Evolutionary conservation across 2,113 vertebrate species (phyloP).

Genomic region (Drymodes brunneopygia): DNA sequence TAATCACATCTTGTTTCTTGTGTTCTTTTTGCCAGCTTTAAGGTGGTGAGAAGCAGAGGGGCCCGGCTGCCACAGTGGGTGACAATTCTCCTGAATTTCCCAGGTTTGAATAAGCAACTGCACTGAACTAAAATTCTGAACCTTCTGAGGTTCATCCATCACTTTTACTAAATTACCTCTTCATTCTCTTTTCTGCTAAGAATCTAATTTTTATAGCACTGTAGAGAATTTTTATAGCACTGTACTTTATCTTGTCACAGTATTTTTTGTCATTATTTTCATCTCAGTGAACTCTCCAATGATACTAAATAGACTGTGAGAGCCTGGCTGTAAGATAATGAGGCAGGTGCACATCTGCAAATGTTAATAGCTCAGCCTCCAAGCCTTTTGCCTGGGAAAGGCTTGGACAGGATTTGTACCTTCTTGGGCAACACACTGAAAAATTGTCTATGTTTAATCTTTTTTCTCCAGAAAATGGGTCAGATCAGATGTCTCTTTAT

Average conservation of each 20-base stretch:
- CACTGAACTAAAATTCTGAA: slow-evolving; percentile 36
- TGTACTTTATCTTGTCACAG: slow-evolving; percentile 67
- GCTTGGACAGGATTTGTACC: not conserved
- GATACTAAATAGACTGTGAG: slow-evolving; percentile 29
- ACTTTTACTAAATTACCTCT: slow-evolving; percentile 67
- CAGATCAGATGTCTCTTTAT: not conserved
- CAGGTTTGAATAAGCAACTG: slow-evolving; percentile 1
- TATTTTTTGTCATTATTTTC: slow-evolving; percentile 68
- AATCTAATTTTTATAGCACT: slow-evolving; percentile 71
- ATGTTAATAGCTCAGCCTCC: not conserved
- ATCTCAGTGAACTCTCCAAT: slow-evolving; percentile 4
- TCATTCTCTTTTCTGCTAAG: slow-evolving; percentile 66
- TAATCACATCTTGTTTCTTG: not conserved
- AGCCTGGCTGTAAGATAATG: not conserved
- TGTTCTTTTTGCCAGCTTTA: not conserved
- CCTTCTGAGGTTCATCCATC: slow-evolving; percentile 62
- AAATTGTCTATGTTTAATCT: not conserved
- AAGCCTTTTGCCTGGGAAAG: not conserved
- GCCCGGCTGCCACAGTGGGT: not conserved
- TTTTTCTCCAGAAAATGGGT: not conserved
- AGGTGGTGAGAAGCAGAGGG: not conserved
- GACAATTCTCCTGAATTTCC: not conserved
- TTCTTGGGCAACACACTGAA: not conserved
- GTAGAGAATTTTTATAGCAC: slow-evolving; percentile 71
- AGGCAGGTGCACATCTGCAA: not conserved